Evolutionary conservation across 2,888 invertebrate genomes (phyloP).

Genomic region (Pogonocherus hispidulus): DNA sequence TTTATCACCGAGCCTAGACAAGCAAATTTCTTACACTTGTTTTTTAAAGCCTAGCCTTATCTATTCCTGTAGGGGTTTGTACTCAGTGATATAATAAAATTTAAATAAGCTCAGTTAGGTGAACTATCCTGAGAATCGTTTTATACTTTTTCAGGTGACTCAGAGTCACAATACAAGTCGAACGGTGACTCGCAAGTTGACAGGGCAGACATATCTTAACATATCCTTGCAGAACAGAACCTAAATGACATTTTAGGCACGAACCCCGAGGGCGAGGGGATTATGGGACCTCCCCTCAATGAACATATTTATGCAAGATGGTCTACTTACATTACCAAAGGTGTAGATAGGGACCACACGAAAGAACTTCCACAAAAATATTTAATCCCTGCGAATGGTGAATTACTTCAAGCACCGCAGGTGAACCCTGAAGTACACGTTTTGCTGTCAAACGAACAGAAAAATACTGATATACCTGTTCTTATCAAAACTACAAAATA

Average conservation of each 20-base stretch:
- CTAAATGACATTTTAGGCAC: neutral
- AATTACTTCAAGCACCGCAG: neutral
- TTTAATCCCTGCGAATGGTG: neutral
- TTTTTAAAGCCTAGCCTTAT: too few relatives aligned
- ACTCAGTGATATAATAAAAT: too few relatives aligned
- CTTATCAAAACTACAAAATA: neutral
- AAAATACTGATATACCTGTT: neutral
- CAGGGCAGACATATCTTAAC: too few relatives aligned
- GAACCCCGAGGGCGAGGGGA: neutral
- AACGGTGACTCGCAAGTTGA: too few relatives aligned
- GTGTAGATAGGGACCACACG: neutral
- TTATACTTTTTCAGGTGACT: too few relatives aligned
- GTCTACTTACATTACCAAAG: neutral
- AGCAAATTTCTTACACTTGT: too few relatives aligned
- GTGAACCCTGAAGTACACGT: neutral
- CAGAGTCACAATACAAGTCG: too few relatives aligned
- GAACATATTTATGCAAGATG: neutral
- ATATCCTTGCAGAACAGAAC: neutral
- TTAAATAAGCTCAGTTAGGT: too few relatives aligned
- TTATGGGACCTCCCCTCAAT: neutral
- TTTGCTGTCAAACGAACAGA: neutral
- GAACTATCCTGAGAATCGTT: too few relatives aligned
- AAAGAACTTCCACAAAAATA: neutral
- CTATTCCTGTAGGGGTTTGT: too few relatives aligned
- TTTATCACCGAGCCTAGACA: too few relatives aligned